Percentiles rank a stretch among this genome's conserved stretches.
Evolutionary conservation across 2,113 vertebrate species (phyloP).

Genomic region (Nycticebus coucang): DNA sequence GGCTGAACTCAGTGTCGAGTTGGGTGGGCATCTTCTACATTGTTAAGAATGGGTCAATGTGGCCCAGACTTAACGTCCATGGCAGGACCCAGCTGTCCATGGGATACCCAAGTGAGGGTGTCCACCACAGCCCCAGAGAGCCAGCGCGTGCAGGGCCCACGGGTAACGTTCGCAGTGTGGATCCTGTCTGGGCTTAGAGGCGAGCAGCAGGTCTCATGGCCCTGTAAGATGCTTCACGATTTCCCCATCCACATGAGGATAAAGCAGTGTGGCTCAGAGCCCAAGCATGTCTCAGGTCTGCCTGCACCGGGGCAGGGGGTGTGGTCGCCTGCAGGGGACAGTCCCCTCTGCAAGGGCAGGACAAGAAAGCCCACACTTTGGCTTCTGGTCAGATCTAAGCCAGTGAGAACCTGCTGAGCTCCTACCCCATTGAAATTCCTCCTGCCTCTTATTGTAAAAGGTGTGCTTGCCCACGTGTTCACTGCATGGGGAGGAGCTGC

Average conservation of each 20-base stretch:
- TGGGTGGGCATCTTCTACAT: rapidly evolving
- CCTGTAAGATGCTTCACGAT: too few species aligned
- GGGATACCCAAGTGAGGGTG: background rate
- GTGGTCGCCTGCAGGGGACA: too few species aligned
- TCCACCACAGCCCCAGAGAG: background rate
- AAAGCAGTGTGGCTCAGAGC: background rate
- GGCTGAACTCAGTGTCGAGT: rapidly evolving
- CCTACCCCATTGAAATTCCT: rapidly evolving
- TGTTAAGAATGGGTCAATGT: rapidly evolving
- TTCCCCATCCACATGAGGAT: rapidly evolving
- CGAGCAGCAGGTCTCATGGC: too few species aligned
- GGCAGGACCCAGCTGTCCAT: background rate
- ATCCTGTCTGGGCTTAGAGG: background rate
- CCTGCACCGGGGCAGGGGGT: too few species aligned
- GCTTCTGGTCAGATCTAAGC: background rate
- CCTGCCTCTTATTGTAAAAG: rapidly evolving
- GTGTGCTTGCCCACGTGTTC: too few species aligned
- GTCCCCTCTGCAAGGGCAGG: background rate
- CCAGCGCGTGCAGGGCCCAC: rapidly evolving
- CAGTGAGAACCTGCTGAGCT: background rate
- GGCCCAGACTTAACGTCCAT: rapidly evolving
- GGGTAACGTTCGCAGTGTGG: rapidly evolving
- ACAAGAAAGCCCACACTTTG: too few species aligned
- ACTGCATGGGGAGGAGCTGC: background rate
- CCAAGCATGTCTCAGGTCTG: background rate